Evolutionary conservation across 2,113 vertebrate species (phyloP).

Genomic region (Sinocyclocheilus maitianheensis): DNA sequence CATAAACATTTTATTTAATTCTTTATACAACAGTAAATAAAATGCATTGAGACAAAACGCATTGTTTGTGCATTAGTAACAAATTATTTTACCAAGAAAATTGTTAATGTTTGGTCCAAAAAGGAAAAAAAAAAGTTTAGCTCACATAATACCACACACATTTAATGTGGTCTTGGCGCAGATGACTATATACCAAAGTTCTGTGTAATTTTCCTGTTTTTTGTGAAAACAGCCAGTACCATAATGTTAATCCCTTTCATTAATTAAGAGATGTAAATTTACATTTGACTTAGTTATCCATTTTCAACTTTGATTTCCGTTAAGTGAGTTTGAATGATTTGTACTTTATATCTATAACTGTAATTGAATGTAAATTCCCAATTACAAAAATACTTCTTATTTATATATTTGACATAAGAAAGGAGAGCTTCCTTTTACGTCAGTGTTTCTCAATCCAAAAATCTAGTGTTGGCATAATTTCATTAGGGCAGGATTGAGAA

Average conservation of each 20-base stretch:
- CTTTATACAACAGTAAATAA: not conserved
- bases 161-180: too few species aligned
- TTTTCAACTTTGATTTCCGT: not conserved
- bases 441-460: not conserved
- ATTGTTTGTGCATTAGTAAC: not conserved
- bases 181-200: not conserved
- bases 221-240: not conserved
- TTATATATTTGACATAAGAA: not conserved
- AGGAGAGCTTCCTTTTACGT: not conserved
- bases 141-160: not conserved
- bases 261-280: not conserved
- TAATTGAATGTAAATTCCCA: not conserved
- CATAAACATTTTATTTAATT: not conserved
- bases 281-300: not conserved
- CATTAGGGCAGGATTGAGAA: not conserved
- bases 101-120: not conserved
- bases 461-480: not conserved
- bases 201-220: not conserved
- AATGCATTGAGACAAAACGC: not conserved
- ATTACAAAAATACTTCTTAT: too few species aligned
- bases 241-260: not conserved
- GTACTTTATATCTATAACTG: not conserved
- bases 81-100: not conserved
- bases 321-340: not conserved
- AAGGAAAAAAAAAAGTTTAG: not conserved